Evolutionary conservation across 2,113 vertebrate species (phyloP).

Genomic region (Malurus cyaneus): DNA sequence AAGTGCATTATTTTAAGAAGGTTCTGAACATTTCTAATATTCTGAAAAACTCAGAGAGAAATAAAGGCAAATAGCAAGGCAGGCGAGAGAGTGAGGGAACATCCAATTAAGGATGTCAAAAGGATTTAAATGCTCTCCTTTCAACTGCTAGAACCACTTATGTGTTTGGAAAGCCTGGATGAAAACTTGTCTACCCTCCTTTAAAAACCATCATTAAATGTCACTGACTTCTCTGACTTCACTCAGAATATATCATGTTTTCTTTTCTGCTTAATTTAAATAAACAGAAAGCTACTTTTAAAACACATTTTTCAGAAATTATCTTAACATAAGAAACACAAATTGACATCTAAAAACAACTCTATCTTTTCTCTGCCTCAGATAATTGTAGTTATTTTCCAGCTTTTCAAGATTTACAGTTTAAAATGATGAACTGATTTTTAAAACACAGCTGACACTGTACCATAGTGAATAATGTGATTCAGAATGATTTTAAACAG

Average conservation of each 20-base stretch:
- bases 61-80: background rate
- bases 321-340: background rate
- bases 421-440: background rate
- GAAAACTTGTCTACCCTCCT: slow-evolving; percentile 32
- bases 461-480: background rate
- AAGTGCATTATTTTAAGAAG: background rate
- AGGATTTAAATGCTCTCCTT: slow-evolving; percentile 38
- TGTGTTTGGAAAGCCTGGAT: background rate
- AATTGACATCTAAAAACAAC: background rate
- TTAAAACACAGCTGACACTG: background rate
- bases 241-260: background rate
- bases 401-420: background rate
- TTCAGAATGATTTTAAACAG: background rate
- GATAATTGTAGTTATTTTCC: background rate
- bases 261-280: background rate
- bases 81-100: background rate
- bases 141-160: slow-evolving; percentile 42
- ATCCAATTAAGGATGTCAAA: slow-evolving; percentile 59
- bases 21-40: background rate
- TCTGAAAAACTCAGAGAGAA: background rate
- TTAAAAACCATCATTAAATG: slow-evolving; percentile 44
- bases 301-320: background rate
- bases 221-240: background rate
- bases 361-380: background rate
- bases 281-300: background rate